Conservation (phyloP, 2,888 invertebrate genomes). For the Physocephala rufipes region DNA sequence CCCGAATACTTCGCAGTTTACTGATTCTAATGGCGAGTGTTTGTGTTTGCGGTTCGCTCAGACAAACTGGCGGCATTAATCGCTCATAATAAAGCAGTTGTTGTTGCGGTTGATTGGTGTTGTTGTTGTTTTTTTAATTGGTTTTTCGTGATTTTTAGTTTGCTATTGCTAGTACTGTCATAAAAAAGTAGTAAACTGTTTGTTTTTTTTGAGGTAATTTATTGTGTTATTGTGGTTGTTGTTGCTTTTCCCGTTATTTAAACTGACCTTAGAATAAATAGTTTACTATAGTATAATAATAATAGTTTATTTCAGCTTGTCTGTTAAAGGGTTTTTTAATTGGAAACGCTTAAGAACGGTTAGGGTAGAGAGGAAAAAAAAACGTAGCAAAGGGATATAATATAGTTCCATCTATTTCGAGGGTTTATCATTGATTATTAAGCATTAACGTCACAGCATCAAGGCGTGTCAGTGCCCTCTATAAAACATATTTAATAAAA, state of each 20-base stretch:
- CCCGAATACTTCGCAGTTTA: neutral
- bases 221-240: neutral
- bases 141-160: conserved; percentile 4
- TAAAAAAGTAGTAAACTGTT: no score
- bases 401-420: no score
- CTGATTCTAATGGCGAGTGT: neutral
- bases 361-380: no score
- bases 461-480: no score
- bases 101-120: neutral
- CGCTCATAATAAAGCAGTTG: conserved; percentile 21
- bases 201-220: neutral
- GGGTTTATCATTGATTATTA: no score
- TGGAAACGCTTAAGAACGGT: no score
- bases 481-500: no score
- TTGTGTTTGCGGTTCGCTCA: conserved; percentile 24
- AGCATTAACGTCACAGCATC: no score
- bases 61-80: conserved; percentile 28
- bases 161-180: neutral
- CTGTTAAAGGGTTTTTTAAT: no score
- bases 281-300: no score
- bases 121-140: conserved; percentile 4
- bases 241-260: conserved; percentile 3
- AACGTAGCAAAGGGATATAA: no score
- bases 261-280: conserved; percentile 14
- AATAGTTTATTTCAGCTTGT: no score